Evolutionary conservation across 1,140 invertebrate genomes (phyloP).

Genomic region (Pogonomyrmex californicus): DNA sequence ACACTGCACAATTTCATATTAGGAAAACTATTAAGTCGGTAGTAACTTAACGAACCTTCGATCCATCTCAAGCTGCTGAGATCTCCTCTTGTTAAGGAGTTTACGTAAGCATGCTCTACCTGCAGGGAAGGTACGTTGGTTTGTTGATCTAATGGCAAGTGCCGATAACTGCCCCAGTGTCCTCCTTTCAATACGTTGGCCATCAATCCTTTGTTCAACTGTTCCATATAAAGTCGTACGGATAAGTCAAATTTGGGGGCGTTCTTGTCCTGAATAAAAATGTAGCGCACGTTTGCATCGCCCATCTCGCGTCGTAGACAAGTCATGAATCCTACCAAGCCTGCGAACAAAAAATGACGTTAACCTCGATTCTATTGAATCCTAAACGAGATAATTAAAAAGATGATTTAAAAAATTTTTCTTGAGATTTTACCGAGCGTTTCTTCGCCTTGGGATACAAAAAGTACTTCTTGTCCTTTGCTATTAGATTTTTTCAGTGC

Average conservation of each 20-base stretch:
- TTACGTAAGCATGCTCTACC: slow-evolving; percentile 97
- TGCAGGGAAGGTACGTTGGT: slow-evolving; percentile 89
- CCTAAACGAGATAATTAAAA: neutral
- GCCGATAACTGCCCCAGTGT: slow-evolving; percentile 94
- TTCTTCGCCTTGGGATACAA: slow-evolving; percentile 91
- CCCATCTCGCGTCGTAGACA: slow-evolving; percentile 95
- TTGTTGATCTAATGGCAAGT: slow-evolving; percentile 90
- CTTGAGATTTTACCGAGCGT: slow-evolving; percentile 80
- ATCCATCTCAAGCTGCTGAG: slow-evolving; percentile 97
- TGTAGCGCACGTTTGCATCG: slow-evolving; percentile 91
- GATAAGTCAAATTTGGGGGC: slow-evolving; percentile 89
- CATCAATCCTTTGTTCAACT: slow-evolving; percentile 92
- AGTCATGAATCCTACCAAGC: slow-evolving; percentile 95
- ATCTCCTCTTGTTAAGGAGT: slow-evolving; percentile 96
- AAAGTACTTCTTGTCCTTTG: slow-evolving; percentile 89
- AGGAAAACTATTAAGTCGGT: slow-evolving; percentile 82
- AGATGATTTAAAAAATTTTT: slow-evolving; percentile 19
- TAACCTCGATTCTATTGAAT: neutral
- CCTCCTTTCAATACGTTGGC: slow-evolving; percentile 94
- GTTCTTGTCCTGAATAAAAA: slow-evolving; percentile 90
- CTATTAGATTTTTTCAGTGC: slow-evolving; percentile 89
- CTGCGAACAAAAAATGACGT: slow-evolving; percentile 81
- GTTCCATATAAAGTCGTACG: slow-evolving; percentile 88
- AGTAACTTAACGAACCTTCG: slow-evolving; percentile 92
- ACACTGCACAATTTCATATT: slow-evolving; percentile 93